Evolutionary conservation across 2,888 invertebrate species (phyloP), one percentile per base, ranked within the genome.

Genomic region (Metacarcinus magister): DNA sequence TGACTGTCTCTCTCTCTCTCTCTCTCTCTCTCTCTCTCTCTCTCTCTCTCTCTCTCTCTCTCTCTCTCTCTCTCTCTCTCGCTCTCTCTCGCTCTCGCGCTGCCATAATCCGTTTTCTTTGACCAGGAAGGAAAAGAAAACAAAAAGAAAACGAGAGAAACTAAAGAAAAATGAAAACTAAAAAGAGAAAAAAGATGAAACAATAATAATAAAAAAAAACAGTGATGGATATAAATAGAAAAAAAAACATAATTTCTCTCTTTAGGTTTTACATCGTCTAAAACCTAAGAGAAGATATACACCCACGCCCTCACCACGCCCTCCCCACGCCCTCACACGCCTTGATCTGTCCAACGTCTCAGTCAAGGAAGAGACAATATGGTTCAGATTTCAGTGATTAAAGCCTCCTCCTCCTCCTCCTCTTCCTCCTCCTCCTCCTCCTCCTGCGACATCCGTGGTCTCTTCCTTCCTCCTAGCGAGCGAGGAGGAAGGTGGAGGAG

Each of bases 401-500:
- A n/a, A n/a, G n/a, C 10, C 54, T 54, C 54, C 67, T n/a, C 67
- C 67, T 67, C 67, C 67, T 67, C 67, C n/a, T 67, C 67, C 67
- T 67, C 67, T n/a, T 67, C 67, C 67, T 67, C 67, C 67, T 67
- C 67, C 67, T 67, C 67, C 67, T 67, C 67, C 67, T 67, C 67
- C 67, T 67, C 67, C 67, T 94, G 94, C 60, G 82, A 94, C 43
- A 94, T 94, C 44, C 94, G 90, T 4, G 90, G 94, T 2, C 94
- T 94, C 43, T 94, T 94, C 90, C 13, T 94, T 13, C 94, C 94
- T 28, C 94, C 94, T 13, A 60, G 43, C 90, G 32, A 60, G 19
- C 48, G 94, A n/a, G 28, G 90, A 32, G 89, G 60, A 19, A n/a
- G 90, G 7, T n/a, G 89, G 28, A 48, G 13, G 48, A n/a, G 89